phyloP scores from a whole-genome alignment of 1,140 invertebrate species.

The Drosophila serrata region DNA sequence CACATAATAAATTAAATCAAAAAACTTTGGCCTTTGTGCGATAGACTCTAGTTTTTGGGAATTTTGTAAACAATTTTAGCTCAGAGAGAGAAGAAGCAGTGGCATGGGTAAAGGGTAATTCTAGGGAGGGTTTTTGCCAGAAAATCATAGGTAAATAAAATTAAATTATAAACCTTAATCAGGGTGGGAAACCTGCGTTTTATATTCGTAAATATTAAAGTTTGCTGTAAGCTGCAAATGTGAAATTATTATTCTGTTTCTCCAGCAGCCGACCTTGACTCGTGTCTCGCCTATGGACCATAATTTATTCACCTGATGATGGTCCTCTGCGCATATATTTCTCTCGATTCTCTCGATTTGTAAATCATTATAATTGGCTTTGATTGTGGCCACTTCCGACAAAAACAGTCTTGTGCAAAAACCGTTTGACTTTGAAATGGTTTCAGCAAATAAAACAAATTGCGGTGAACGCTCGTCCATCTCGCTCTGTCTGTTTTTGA shows the following conservation, averaged over 20 bases:
- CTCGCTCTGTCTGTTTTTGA: constrained; percentile 63
- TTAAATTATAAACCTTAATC: neutral
- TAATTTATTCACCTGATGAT: constrained; percentile 52
- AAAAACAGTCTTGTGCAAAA: constrained; percentile 40
- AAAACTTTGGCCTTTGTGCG: constrained; percentile 20
- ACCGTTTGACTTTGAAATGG: constrained; percentile 50
- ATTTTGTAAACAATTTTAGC: constrained; percentile 53
- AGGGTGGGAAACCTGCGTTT: neutral
- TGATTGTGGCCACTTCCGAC: constrained; percentile 51
- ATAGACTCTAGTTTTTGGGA: constrained; percentile 11
- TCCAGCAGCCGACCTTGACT: no score
- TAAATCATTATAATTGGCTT: constrained; percentile 52
- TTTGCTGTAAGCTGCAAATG: neutral
- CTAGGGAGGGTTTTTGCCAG: neutral
- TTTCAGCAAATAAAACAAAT: constrained; percentile 34
- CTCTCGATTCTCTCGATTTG: constrained; percentile 39
- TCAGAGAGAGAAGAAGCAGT: constrained; percentile 28
- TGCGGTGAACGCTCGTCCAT: constrained; percentile 24
- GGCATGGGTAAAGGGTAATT: constrained; percentile 12
- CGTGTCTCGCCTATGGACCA: constrained; percentile 18
- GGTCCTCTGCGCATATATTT: constrained; percentile 17
- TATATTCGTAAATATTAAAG: neutral
- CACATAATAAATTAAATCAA: constrained; percentile 60
- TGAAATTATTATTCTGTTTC: constrained; percentile 13
- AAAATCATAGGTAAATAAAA: neutral